Evolutionary conservation across 2,797 vertebrate species (phyloP).

Genomic region (Sebastes minor): DNA sequence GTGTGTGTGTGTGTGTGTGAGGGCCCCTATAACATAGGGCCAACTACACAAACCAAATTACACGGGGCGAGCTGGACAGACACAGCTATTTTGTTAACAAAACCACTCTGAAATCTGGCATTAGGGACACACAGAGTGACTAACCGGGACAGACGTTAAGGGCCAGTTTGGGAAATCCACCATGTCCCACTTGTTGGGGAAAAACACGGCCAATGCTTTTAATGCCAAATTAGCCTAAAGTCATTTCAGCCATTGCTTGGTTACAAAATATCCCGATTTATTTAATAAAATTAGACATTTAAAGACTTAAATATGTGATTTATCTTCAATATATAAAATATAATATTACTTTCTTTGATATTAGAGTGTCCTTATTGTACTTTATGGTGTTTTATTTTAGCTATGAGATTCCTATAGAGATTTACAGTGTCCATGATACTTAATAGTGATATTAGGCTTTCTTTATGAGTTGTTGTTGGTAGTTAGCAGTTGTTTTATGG

Average conservation of each 20-base stretch:
- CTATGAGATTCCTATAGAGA: neutral
- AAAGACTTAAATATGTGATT: neutral
- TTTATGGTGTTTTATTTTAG: neutral
- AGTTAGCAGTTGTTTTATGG: neutral
- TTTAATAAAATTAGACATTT: neutral
- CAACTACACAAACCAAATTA: conserved; percentile 79
- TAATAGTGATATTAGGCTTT: neutral
- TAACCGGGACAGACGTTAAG: conserved; percentile 63
- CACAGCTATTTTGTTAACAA: conserved; percentile 83
- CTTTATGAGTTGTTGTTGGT: neutral
- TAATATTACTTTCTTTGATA: neutral
- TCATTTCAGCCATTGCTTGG: neutral
- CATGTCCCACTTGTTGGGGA: conserved; percentile 66
- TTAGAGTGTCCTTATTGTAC: neutral
- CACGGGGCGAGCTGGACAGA: conserved; percentile 79
- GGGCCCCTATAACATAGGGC: conserved; percentile 56
- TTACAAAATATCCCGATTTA: neutral
- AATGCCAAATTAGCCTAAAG: conserved; percentile 51
- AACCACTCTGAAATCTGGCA: conserved; percentile 76
- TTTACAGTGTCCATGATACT: neutral
- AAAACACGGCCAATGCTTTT: conserved; percentile 56
- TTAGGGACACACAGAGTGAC: conserved; percentile 65
- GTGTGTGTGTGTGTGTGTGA: conserved; percentile 15
- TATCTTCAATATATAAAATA: neutral
- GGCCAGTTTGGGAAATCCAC: conserved; percentile 69